Evolutionary conservation across 2,113 vertebrate species (phyloP), one percentile per base, ranked within the genome.

Genomic region (Xiphophorus couchianus): DNA sequence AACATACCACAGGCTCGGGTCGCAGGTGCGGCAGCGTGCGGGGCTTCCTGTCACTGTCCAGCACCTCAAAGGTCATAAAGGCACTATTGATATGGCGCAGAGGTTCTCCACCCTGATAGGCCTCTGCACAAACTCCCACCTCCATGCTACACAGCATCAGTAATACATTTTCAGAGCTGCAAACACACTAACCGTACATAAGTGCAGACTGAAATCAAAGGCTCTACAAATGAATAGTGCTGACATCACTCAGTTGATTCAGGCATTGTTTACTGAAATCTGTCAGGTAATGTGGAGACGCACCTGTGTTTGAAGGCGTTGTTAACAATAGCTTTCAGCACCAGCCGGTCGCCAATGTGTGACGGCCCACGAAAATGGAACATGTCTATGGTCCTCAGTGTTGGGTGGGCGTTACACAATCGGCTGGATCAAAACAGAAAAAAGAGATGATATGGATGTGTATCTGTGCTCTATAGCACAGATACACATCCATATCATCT

Each of bases 331-430:
- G 98, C 96, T 90, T 98, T 98, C 78, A 99, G 92, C 27, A 97
- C 95, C 84, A 99, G 92, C 27, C 97, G 96, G 85, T 99, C 98
- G 7, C 98, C 98, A 0, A 99, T 96, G 42, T 99, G 96, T 0
- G 98, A 99, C 0, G 97, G 98, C 22, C 96, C 98, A 31, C 97
- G 95, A 51, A 99, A 99, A 88, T 99, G 97, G 91, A 99, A 99
- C 98, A 99, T 99, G 92, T 99, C 98, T 0, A 99, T 99, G 80
- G 94, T 89, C 84, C 93, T 96, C 89, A 99, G 89, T 0, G 97
- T 98, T 30, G 98, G 96, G 80, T 97, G 95, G 51, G 95, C 96
- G 0, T 94, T 95, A 89, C 97, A 98, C 77, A 99, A 93, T 4
- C 97, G 98, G 81, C 98, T 99, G 58, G 0, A 72, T 68, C 6